phyloP scores from a whole-genome alignment of 1,140 invertebrate genomes.

The Globodera rostochiensis region DNA sequence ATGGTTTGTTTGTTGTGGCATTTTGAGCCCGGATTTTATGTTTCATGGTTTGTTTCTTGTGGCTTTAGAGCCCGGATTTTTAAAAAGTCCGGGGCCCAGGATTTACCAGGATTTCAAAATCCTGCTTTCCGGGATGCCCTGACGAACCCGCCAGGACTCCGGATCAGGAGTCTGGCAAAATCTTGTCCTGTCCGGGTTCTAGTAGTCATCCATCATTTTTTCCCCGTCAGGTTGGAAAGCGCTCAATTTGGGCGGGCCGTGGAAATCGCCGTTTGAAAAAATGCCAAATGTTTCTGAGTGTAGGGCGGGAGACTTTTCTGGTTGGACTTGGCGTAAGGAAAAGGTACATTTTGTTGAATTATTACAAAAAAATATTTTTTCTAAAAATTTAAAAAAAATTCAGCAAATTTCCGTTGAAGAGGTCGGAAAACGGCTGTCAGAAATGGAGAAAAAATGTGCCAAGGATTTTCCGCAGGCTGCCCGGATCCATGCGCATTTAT shows the following conservation, averaged over 20 bases:
- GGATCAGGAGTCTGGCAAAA: too few relatives aligned
- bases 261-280: slow-evolving; percentile 32
- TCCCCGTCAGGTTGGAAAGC: slow-evolving; percentile 31
- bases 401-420: neutral
- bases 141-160: too few relatives aligned
- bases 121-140: too few relatives aligned
- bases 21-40: too few relatives aligned
- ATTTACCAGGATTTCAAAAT: too few relatives aligned
- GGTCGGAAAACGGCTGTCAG: neutral
- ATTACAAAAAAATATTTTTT: neutral
- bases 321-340: slow-evolving; percentile 48
- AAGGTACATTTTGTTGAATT: slow-evolving; percentile 17
- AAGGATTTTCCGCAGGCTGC: neutral
- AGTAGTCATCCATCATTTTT: too few relatives aligned
- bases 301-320: slow-evolving; percentile 29
- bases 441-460: neutral
- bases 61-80: too few relatives aligned
- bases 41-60: too few relatives aligned
- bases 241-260: slow-evolving; percentile 6
- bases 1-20: too few relatives aligned
- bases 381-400: too few relatives aligned
- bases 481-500: neutral
- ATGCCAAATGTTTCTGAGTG: slow-evolving; percentile 46
- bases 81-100: too few relatives aligned
- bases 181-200: too few relatives aligned